Evolutionary conservation across 1,140 invertebrate genomes (phyloP), one percentile per base, ranked within the genome.

Genomic region (Zaprionus davidi): DNA sequence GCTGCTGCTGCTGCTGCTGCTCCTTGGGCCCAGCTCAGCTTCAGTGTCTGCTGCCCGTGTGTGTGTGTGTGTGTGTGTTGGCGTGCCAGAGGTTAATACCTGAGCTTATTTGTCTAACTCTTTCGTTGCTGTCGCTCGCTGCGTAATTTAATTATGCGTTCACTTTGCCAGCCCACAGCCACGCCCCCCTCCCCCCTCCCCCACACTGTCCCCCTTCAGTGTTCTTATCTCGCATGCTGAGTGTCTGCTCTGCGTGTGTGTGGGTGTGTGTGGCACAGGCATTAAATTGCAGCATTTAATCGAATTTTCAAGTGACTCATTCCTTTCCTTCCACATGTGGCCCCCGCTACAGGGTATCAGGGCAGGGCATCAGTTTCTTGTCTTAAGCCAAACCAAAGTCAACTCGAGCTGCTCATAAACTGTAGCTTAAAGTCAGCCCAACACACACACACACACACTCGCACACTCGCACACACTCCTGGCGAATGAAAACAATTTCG

Each of bases 101-200:
- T 92, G 91, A 92, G 91, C 91, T 92, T 92, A 92, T 92, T 92
- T 92, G 91, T 88, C 87, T 91, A 92, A 92, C 90, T 91, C 91
- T 88, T 92, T 92, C 90, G 84, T 78, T 84, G 70, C 73, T 41
- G 59, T 74, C 86, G 74, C 51, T 75, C 65, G 79, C 79, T 90
- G 88, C 84, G 90, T 92, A 92, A 92, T 92, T 92, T 92, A 92
- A 92, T 92, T 92, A 92, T 91, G 86, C 90, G 81, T 87, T 87
- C 87, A 91, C 83, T 91, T 91, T 83, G 78, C 82, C 77, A 77
- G 84, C 80, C 55, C 69, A 70, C 72, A 81, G 57, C 66, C 71
- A 68, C 63, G 44, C 58, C 63, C 46, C 69, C 34, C 11, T 13
- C 15, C 44, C 44, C 26, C 9, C 13, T 12, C 44, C 44, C 26